Percentiles rank a stretch among this genome's conserved stretches.
Evolutionary conservation across 1,140 invertebrate genomes (phyloP).

Genomic region (Tribolium castaneum): DNA sequence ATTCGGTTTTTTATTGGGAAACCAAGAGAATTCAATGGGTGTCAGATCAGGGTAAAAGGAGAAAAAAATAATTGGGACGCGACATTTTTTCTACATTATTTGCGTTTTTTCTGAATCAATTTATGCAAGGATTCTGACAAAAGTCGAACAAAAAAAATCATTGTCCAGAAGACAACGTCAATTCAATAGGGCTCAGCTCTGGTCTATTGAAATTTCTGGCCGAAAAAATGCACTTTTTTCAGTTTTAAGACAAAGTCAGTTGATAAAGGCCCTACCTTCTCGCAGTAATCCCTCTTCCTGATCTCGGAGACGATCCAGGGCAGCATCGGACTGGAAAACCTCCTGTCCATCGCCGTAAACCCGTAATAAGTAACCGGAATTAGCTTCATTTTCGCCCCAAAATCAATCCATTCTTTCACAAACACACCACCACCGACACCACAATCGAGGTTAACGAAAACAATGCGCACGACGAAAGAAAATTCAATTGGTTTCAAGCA

Average conservation of each 20-base stretch:
- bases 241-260: neutral
- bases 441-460: conserved; percentile 21
- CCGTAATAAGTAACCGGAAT: conserved; percentile 77
- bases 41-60: too few species aligned
- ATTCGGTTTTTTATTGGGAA: neutral
- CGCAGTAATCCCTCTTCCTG: conserved; percentile 67
- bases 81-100: too few species aligned
- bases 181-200: too few species aligned
- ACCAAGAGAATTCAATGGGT: neutral
- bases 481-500: conserved; percentile 3
- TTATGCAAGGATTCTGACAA: too few species aligned
- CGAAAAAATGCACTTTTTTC: neutral
- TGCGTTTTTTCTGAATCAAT: too few species aligned
- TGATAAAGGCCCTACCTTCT: conserved; percentile 63
- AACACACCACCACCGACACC: neutral
- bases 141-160: too few species aligned
- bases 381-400: conserved; percentile 67
- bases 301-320: conserved; percentile 42
- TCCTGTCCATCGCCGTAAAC: conserved; percentile 77
- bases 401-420: neutral
- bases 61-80: too few species aligned
- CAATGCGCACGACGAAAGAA: conserved; percentile 6
- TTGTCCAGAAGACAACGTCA: too few species aligned
- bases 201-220: too few species aligned
- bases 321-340: conserved; percentile 41